Conservation (phyloP, 1,140 invertebrate genomes). For the Bursaphelenchus mucronatus region DNA sequence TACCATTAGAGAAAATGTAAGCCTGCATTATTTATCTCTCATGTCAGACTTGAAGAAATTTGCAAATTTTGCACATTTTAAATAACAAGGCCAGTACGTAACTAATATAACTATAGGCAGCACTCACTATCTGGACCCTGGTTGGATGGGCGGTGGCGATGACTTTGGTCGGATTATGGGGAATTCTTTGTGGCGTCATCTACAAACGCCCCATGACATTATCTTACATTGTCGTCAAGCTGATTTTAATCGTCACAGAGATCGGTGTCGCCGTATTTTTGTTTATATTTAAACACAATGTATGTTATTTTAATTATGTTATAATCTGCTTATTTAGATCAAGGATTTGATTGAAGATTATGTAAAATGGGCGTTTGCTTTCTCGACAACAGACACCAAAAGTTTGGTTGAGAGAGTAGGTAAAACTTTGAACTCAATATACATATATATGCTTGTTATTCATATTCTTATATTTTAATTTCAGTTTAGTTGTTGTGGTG, state of each 20-base stretch:
- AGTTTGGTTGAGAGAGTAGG: conserved; percentile 17
- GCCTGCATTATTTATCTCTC: neutral
- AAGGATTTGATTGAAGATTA: conserved; percentile 20
- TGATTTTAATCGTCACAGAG: conserved; percentile 31
- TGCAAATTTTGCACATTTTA: too few relatives aligned
- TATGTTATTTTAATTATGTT: conserved; percentile 11
- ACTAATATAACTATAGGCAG: conserved; percentile 19
- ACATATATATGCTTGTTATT: neutral
- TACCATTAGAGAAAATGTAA: conserved; percentile 15
- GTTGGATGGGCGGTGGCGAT: conserved; percentile 25
- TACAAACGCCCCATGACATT: conserved; percentile 25
- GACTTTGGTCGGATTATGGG: conserved; percentile 22
- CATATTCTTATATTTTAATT: neutral
- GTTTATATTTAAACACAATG: conserved; percentile 27
- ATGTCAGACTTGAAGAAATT: too few relatives aligned
- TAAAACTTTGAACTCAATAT: conserved; percentile 1
- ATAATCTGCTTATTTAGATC: conserved; percentile 18
- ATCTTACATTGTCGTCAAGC: conserved; percentile 25
- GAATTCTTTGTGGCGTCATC: conserved; percentile 19
- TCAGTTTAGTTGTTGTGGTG: conserved; percentile 30
- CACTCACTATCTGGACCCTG: conserved; percentile 31
- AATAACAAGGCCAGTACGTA: too few relatives aligned
- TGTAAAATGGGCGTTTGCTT: conserved; percentile 24
- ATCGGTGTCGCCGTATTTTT: conserved; percentile 29
- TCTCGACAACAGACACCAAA: conserved; percentile 24